These are phyloP conservation scores for Tipula unca DNA, from an alignment of 2,888 invertebrate species.

Conservation along the genomic window DNA sequence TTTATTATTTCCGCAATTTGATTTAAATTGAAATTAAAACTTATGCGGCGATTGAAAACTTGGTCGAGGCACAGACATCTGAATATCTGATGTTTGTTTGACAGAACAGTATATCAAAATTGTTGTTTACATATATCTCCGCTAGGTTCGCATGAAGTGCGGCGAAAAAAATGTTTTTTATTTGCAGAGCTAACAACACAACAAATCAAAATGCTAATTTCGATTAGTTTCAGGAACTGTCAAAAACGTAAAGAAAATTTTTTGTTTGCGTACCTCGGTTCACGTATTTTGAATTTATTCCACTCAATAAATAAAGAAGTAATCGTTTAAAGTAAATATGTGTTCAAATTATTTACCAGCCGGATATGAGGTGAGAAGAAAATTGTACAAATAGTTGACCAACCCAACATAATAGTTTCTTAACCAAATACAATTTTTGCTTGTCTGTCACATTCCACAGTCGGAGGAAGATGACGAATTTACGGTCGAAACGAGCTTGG, in stretches of 20 bases:
- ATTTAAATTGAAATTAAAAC: conserved; percentile 9
- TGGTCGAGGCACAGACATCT: background rate
- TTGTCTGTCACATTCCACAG: background rate
- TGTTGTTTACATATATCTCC: background rate
- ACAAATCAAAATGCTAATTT: background rate
- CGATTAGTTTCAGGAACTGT: background rate
- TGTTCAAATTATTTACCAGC: background rate
- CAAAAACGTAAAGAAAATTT: background rate
- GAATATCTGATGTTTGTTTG: background rate
- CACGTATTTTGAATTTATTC: background rate
- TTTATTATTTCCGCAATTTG: background rate
- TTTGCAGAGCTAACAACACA: background rate
- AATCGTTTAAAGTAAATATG: background rate
- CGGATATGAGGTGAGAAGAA: background rate
- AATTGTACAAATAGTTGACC: background rate
- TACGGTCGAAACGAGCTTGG: background rate
- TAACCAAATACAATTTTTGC: background rate
- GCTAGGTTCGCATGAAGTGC: background rate
- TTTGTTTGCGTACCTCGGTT: background rate
- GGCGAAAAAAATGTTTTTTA: background rate
- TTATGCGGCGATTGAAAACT: background rate
- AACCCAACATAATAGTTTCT: background rate
- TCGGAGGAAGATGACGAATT: background rate
- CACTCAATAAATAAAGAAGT: background rate
- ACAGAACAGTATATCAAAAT: background rate